Evolutionary conservation across 1,140 invertebrate species (phyloP), one percentile per base, ranked within the genome.

Genomic region (Leucophenga varia): DNA sequence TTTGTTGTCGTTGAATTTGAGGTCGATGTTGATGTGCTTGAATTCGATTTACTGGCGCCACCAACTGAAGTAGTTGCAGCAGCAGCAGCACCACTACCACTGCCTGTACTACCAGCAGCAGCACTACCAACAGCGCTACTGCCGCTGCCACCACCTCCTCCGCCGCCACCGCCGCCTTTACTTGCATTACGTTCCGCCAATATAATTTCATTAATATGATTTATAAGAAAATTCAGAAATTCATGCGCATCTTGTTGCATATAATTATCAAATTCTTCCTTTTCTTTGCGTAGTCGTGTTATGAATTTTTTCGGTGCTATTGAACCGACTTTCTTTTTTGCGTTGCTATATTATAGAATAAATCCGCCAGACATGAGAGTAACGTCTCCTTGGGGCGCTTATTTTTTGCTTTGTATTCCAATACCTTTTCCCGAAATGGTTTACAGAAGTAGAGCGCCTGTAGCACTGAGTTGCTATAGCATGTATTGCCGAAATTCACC

Each of bases 161-260:
- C 36, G 17, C 28, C 17, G 38, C 75, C 74, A 39, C 67, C 61
- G 25, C 79, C 79, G 48, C 80, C 74, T 54, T 81, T 84, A 61
- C 79, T 84, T 59, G 87, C 86, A 76, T 88, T 89, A 61, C 89
- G 83, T 77, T 93, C 90, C 51, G 90, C 89, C 75, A 93, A 77
- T 60, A 98, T 90, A 55, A 92, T 92, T 81, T 93, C 91, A 79
- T 92, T 93, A 68, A 94, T 93, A 74, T 91, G 90, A 79, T 99
- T 99, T 39, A 99, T 92, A 37, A 99, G 82, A 78, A 98, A 99
- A 77, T 99, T 99, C 37, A 99, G 82, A 81, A 99, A 99, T 78
- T 99, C 97, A 76, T 99, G 97, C 36, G 97, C 97, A 88, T 99
- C 97, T 81, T 99, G 97, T 77, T 99, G 96, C 89, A 98, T 95